Conservation (phyloP, 2,113 vertebrate genomes). For the Xiphophorus maculatus region DNA sequence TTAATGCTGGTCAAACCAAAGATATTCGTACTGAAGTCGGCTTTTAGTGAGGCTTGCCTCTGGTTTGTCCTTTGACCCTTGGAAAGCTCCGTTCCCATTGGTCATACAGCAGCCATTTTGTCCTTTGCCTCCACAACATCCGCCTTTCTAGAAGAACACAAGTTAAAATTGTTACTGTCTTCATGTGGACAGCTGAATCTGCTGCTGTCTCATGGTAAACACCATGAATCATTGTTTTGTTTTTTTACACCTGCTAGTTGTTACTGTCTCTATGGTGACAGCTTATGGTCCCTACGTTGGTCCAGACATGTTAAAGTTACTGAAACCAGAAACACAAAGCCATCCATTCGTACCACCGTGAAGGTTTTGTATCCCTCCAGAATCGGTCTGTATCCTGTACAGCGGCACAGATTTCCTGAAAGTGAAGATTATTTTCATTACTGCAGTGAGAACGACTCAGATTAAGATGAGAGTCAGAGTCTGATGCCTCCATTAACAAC, state of each 20-base stretch:
- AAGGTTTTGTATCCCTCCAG: slow-evolving; percentile 92
- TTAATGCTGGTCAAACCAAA: neutral
- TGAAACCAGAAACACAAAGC: no score
- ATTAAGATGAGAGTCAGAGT: no score
- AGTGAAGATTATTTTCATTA: neutral
- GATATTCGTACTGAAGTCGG: neutral
- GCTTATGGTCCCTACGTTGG: no score
- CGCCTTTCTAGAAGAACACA: slow-evolving; percentile 58
- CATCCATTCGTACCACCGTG: slow-evolving; percentile 80
- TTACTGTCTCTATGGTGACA: no score
- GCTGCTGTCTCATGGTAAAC: no score
- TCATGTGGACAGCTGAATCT: no score
- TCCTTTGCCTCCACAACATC: slow-evolving; percentile 81
- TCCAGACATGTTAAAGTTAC: no score
- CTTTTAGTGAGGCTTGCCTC: neutral
- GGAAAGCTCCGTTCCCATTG: slow-evolving; percentile 39
- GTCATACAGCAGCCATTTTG: slow-evolving; percentile 82
- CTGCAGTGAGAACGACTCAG: neutral
- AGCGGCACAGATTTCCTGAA: slow-evolving; percentile 94
- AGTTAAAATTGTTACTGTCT: no score
- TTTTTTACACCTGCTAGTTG: no score
- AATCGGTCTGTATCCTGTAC: slow-evolving; percentile 94
- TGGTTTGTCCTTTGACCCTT: neutral
- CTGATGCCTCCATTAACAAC: no score
- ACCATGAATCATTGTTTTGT: no score